A percentile compares a stretch with the other conserved stretches of the same genome.
These are phyloP conservation scores for Himalopsyche phryganea DNA, from an alignment of 1,140 invertebrate genomes.

Conservation along the genomic window DNA sequence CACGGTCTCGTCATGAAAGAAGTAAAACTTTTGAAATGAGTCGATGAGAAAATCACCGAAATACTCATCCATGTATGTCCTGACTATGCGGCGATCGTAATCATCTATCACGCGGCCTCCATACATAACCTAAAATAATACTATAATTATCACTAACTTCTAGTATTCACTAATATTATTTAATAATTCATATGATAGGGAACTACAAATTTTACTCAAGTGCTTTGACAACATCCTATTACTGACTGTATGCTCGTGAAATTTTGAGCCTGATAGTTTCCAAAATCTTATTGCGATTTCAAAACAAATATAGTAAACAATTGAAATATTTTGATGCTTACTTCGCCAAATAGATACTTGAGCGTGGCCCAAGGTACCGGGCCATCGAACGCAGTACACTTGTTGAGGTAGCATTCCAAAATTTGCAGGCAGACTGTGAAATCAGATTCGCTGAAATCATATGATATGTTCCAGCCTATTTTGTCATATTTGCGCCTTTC, in stretches of 20 bases:
- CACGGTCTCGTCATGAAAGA: conserved; percentile 71
- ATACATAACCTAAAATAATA: conserved; percentile 74
- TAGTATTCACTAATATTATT: no score
- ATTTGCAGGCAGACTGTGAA: conserved; percentile 83
- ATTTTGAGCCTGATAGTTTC: no score
- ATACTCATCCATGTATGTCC: conserved; percentile 89
- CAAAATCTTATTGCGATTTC: no score
- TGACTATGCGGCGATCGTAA: conserved; percentile 80
- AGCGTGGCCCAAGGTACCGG: conserved; percentile 82
- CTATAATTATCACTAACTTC: no score
- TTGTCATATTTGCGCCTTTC: conserved; percentile 89
- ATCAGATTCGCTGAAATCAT: conserved; percentile 91
- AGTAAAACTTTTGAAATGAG: conserved; percentile 84
- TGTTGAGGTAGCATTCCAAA: conserved; percentile 75
- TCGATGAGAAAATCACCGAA: conserved; percentile 92
- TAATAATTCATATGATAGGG: no score
- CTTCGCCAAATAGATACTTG: conserved; percentile 88
- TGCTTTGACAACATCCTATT: no score
- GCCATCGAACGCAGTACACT: conserved; percentile 60
- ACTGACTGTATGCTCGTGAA: no score
- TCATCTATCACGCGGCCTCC: conserved; percentile 87
- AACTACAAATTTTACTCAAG: no score
- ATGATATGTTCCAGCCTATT: conserved; percentile 89
- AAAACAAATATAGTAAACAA: no score
- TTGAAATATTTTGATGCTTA: conserved; percentile 43